Base-by-base conservation (phyloP, 2,888 invertebrate species). In the Noctuana brunneofusca region DNA sequence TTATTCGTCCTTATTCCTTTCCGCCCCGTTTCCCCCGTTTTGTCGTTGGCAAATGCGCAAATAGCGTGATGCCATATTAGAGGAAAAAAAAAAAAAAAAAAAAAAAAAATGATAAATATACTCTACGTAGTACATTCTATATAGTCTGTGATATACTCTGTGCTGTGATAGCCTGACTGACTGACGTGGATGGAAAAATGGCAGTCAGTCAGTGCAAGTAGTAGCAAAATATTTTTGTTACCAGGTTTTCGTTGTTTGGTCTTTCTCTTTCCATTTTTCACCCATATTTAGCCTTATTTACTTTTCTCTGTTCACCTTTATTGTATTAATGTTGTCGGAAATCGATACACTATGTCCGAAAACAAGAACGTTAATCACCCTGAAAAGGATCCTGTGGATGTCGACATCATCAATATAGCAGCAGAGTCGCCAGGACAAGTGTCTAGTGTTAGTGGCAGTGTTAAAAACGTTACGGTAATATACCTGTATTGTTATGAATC, bases 311-410 rank as follows among this genome's bases (percentile, higher is more conserved):
- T 46, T 12, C n/a, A 46, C 55, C 65, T 41, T 67, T 55, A 64
- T 68, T 67, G 69, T 69, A 70, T 83, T 87, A 79, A 89, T 89
- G 91, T 89, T 80, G 78, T 78, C 78, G 75, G 79, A 76, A 75
- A 72, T 74, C 72, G 73, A 67, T 75, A 79, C 79, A 78, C 73
- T 72, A 91, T 91, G 90, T 89, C 90, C 78, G 86, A 87, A 78
- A 81, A 79, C 75, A 84, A 85, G 85, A 84, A 87, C 77, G 82
- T 82, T 78, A 78, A 80, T 76, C 81, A 70, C 79, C 78, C 77
- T 70, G 81, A 83, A 76, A 80, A 76, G 78, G 83, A 80, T 71
- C 79, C 81, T 76, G 75, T 74, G 71, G 83, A 83, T 69, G 73
- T 74, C 71, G 71, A 72, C 71, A 82, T 83, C 64, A 73, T 76